Evolutionary conservation across 2,797 vertebrate genomes (phyloP).

Genomic region (Helarctos malayanus): DNA sequence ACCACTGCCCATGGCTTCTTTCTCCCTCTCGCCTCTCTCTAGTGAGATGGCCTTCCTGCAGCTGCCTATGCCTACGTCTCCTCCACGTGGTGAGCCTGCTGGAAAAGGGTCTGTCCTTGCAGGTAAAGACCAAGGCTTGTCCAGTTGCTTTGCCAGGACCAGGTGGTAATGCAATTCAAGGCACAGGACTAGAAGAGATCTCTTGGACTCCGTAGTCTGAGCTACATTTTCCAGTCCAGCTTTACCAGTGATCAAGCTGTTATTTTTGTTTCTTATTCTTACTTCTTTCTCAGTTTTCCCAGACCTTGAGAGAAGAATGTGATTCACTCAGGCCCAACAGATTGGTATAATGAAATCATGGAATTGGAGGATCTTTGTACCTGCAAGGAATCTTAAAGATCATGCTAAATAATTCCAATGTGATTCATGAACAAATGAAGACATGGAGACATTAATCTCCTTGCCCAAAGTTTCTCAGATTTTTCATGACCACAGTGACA

Average conservation of each 20-base stretch:
- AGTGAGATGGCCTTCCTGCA: not conserved
- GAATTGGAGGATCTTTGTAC: not conserved
- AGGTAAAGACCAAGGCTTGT: not conserved
- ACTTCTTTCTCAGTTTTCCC: not conserved
- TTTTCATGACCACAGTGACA: not conserved
- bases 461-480: not conserved
- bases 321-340: not conserved
- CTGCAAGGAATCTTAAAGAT: not conserved
- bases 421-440: not conserved
- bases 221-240: not conserved
- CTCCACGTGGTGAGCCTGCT: not conserved
- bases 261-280: not conserved
- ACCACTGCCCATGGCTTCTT: no score
- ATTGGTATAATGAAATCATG: not conserved
- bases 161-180: not conserved
- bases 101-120: not conserved
- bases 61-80: not conserved
- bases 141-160: not conserved
- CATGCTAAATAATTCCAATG: not conserved
- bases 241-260: not conserved
- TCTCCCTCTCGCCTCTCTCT: not conserved
- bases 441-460: not conserved
- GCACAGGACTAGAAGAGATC: not conserved
- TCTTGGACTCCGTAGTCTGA: not conserved
- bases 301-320: not conserved